phyloP scores from a whole-genome alignment of 1,140 invertebrate species.

The Trinorchestia longiramus region DNA sequence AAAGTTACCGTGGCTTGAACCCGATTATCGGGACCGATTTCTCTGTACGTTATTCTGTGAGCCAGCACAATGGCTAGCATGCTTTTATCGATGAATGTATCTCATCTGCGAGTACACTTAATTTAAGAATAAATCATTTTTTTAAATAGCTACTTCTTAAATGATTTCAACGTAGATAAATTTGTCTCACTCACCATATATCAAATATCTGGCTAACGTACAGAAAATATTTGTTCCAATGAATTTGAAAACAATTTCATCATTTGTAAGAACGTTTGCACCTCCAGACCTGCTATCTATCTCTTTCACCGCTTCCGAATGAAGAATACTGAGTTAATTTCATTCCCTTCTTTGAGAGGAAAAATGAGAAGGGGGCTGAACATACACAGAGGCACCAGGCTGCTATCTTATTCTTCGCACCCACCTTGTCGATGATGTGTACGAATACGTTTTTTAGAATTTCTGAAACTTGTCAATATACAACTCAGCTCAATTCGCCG shows the following conservation, averaged over 20 bases:
- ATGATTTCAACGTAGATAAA: not conserved
- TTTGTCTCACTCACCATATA: not conserved
- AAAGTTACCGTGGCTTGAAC: too few relatives aligned
- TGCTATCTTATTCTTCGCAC: not conserved
- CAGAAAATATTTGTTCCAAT: not conserved
- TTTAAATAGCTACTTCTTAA: not conserved
- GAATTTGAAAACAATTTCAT: not conserved
- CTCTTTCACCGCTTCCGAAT: not conserved
- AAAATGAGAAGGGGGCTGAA: not conserved
- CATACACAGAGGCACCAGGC: not conserved
- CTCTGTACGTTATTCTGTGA: not conserved
- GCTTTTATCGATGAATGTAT: not conserved
- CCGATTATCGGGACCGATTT: too few relatives aligned
- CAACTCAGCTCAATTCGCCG: not conserved
- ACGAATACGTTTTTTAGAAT: not conserved
- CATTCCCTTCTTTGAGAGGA: not conserved
- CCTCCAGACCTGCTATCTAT: not conserved
- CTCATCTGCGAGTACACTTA: not conserved
- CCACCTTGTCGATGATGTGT: not conserved
- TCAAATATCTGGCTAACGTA: not conserved
- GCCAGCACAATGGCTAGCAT: not conserved
- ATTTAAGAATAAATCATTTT: not conserved
- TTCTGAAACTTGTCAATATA: not conserved
- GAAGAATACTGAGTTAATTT: not conserved
- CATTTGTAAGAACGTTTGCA: not conserved